Evolutionary conservation across 2,113 vertebrate species (phyloP).

Genomic region (Capricornis sumatraensis): DNA sequence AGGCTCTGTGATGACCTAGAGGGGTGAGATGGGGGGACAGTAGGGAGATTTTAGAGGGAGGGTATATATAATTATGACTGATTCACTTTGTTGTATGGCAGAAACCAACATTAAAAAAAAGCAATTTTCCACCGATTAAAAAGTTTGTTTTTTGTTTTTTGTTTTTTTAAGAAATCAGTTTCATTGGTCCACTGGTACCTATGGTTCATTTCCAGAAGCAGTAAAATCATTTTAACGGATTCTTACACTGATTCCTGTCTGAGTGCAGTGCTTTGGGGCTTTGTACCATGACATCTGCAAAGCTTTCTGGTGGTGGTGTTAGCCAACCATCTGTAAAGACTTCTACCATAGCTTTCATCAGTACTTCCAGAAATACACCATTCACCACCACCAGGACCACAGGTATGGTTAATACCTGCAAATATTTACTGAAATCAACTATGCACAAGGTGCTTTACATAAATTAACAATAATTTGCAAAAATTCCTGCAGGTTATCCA

Average conservation of each 20-base stretch:
- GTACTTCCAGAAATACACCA: accelerated
- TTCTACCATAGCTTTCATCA: neutral
- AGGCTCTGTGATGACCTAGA: neutral
- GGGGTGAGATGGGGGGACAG: neutral
- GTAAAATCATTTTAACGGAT: neutral
- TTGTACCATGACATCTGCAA: neutral
- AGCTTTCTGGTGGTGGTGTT: neutral
- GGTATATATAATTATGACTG: neutral
- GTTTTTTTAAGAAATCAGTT: neutral
- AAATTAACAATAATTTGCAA: neutral
- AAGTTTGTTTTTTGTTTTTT: neutral
- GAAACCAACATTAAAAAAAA: neutral
- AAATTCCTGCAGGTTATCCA: neutral
- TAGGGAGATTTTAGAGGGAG: neutral
- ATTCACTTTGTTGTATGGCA: neutral
- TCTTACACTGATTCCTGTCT: neutral
- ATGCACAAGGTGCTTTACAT: neutral
- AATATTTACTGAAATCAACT: neutral
- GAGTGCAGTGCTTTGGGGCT: neutral
- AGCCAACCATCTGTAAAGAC: neutral
- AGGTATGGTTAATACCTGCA: neutral
- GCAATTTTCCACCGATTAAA: neutral
- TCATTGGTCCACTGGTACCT: neutral
- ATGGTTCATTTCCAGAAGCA: neutral
- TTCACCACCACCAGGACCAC: neutral